Conservation (phyloP, 2,113 vertebrate genomes). For the Otus sunia region DNA sequence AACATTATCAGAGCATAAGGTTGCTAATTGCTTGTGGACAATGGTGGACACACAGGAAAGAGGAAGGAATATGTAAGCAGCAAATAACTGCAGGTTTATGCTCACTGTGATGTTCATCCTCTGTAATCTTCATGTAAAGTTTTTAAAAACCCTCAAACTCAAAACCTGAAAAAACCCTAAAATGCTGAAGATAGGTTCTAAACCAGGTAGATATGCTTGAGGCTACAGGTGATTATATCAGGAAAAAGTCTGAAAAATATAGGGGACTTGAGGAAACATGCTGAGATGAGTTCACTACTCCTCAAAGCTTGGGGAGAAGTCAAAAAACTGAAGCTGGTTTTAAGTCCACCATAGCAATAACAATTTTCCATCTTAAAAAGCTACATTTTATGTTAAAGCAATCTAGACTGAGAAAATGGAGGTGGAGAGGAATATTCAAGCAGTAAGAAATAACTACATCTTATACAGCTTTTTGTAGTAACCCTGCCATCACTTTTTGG, state of each 20-base stretch:
- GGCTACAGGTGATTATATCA: neutral
- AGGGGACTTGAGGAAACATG: neutral
- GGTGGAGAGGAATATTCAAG: neutral
- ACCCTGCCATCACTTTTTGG: neutral
- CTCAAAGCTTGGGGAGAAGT: neutral
- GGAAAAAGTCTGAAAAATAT: neutral
- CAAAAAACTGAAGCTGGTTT: neutral
- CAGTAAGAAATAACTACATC: neutral
- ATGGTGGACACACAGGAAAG: neutral
- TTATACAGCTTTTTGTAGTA: neutral
- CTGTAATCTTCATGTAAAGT: accelerated
- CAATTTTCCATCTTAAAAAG: neutral
- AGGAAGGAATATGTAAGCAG: neutral
- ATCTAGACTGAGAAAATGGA: neutral
- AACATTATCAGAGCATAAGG: neutral
- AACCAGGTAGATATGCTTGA: neutral
- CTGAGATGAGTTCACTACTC: neutral
- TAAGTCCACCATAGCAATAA: neutral
- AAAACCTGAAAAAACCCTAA: neutral
- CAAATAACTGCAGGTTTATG: neutral
- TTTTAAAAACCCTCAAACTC: neutral
- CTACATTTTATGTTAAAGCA: neutral
- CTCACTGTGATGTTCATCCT: neutral
- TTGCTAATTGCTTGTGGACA: neutral
- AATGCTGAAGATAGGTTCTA: neutral